Evolutionary conservation across 2,888 invertebrate genomes (phyloP), one percentile per base, ranked within the genome.

Genomic region (Sepioteuthis lessoniana): DNA sequence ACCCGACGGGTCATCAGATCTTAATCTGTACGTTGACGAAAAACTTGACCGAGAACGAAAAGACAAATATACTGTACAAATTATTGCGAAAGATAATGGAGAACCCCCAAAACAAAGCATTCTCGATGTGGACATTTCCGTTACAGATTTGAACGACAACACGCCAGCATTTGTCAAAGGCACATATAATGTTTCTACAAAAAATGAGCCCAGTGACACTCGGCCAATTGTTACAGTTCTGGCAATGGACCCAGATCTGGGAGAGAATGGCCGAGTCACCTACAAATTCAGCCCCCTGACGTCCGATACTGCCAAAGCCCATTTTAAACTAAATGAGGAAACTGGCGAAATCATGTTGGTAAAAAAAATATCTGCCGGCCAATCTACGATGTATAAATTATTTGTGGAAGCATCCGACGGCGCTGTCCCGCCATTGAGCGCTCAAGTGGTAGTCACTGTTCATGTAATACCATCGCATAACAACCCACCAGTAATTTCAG

Each of bases 381-480:
- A 95, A 35, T 95, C 95, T 38, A 95, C 96, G 91, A 94, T 94
- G 91, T 96, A 96, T 94, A 95, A 95, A 76, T 95, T 96, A 13
- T 95, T 95, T 55, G 96, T 96, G 19, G 96, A 96, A 92, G 96
- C 96, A 16, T 95, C 95, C 47, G 96, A 96, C 94, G 93, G 94
- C 38, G 96, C 95, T 0, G 93, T 94, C 7, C 96, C 95, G 93
- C 95, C 96, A 0, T 95, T 95, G 91, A 96, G 96, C 42, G 95
- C 96, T 7, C 96, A 96, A 50, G 95, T 96, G 8, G 95, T 96
- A 90, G 96, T 96, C 4, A 95, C 95, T 93, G 95, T 96, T 37
- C 94, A 95, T 76, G 98, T 99, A 19, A 98, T 98, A 96, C 97
- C 97, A 95, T 99, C 99, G 97, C 99, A 99, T 97, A 99, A 99